Evolutionary conservation across 1,140 invertebrate species (phyloP), one percentile per base, ranked within the genome.

Genomic region (Heliothis virescens): DNA sequence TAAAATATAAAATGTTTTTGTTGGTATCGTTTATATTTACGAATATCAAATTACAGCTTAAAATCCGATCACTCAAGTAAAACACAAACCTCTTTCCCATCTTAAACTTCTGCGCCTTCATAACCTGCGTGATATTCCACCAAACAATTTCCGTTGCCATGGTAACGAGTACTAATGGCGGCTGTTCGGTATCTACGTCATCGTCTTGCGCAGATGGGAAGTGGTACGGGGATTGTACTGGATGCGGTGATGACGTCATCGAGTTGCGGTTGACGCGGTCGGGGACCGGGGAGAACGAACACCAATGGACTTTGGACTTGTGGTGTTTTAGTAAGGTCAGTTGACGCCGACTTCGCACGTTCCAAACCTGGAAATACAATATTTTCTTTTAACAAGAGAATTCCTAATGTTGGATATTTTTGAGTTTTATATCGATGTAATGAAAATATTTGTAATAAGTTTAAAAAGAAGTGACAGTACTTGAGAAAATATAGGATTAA

Each of bases 91-190:
- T 90, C 60, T 76, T 76, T 10, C 34, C 60, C 12, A 80, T 82
- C 34, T 85, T 89, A 48, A 79, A 81, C 21, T 83, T 71, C 47
- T 84, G 74, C 9, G 75, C 83, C 26, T 87, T 83, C 41, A 92
- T 87, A 41, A 94, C 41, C 65, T 89, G 85, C 0, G 89, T 89
- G 34, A 94, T 80, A 77, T 94, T 88, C 93, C 93, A 94, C 91
- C 92, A 93, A 16, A 94, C 92, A 26, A 94, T 88, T 79, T 94
- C 91, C 0, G 91, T 75, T 1, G 91, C 92, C 88, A 93, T 88
- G 0, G 90, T 90, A 7, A 93, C 87, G 7, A 94, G 82, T 4
- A 94, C 92, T 0, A 94, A 73, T 0, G 92, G 92, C 1, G 90
- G 88, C 47, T 89, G 86, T 16, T 88, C 88, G 5, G 85, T 86